Percentiles rank a stretch among this genome's conserved stretches.
Evolutionary conservation across 2,797 vertebrate species (phyloP).

Genomic region (Sebastiscus albofasciatus): DNA sequence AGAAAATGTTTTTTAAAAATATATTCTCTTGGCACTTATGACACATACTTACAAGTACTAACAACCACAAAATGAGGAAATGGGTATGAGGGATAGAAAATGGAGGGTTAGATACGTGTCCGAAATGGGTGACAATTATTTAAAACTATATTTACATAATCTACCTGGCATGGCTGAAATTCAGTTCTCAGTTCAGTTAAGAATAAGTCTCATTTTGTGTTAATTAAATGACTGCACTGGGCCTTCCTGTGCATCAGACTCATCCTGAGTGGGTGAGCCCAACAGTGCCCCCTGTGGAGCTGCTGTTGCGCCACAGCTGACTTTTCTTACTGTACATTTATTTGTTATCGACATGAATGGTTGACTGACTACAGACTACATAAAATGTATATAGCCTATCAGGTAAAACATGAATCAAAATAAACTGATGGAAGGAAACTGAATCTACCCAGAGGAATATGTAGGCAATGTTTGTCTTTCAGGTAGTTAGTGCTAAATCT

Average conservation of each 20-base stretch:
- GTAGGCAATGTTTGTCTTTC: not conserved
- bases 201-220: not conserved
- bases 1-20: accelerated
- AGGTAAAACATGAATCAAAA: not conserved
- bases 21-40: not conserved
- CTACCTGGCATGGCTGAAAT: not conserved
- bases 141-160: not conserved
- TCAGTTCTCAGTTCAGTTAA: not conserved
- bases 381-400: not conserved
- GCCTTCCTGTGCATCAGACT: not conserved
- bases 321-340: not conserved
- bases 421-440: not conserved
- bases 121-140: not conserved
- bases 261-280: not conserved
- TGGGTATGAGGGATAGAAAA: too few species aligned
- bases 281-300: not conserved
- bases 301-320: not conserved
- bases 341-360: not conserved
- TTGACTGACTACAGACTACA: not conserved
- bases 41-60: too few species aligned
- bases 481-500: not conserved
- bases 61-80: too few species aligned
- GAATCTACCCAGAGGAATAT: not conserved
- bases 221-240: not conserved
- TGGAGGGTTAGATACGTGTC: not conserved